Base-by-base conservation (phyloP, 37 sponge, comb jelly and placozoan genomes). In the Lycopodina hypogea region DNA sequence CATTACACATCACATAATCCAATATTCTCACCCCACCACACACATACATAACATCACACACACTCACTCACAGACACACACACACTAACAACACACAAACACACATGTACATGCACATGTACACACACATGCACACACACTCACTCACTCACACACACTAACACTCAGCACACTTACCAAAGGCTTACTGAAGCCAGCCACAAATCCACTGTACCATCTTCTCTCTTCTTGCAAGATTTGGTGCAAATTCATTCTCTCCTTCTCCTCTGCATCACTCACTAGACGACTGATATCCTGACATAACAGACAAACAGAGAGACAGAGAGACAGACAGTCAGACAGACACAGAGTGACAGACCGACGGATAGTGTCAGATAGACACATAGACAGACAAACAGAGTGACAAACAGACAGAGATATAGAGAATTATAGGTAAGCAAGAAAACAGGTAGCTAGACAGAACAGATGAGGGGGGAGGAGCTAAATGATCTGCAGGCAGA, bases 141-240 rank as follows among this genome's bases (percentile, higher is more conserved):
- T 19, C 55, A 53, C 55, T 17, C 12, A 12, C 17, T 12, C 17
- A 53, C 17, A 53, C 55, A 53, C 55, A 53, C 55, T 17, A 53
- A 12, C 24, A 60, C 61, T n/a, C 23, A n/a, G 61, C 24, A 7
- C 61, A 63, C 89, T 75, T 64, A 89, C 90, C 83, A 90, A 48
- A 34, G 82, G 69, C 18, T 62, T 55, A 11, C 58, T 73, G 56
- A 71, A 86, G 62, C 82, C 87, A 61, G 69, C 76, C 30, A 66
- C 66, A 30, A 90, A 81, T 17, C 68, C 78, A 69, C 87, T 77
- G 63, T 71, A 86, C 91, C 87, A 86, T 15, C 69, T 2, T 28
- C 91, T 72, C 71, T 90, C 91, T 56, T 90, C 91, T 4, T 75
- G 63, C 37, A 90, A 57, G 33, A 74, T 63, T 45, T 81, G 55